A percentile compares a stretch with the other conserved stretches of the same genome.
Conservation (phyloP, 2,888 invertebrate species). For the Sycophila texana region DNA sequence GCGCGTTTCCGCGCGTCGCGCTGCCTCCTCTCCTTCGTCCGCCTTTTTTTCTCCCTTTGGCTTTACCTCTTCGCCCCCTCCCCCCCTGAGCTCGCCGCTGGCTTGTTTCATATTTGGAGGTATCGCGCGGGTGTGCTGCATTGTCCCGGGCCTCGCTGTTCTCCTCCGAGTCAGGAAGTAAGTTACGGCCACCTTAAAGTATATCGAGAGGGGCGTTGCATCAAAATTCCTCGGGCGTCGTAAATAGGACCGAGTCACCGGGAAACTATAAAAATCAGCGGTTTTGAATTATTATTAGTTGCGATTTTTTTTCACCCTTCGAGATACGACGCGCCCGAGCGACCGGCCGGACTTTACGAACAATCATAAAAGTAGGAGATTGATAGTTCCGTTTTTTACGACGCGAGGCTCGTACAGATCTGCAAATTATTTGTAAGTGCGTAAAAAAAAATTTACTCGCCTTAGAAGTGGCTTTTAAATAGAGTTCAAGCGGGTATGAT, state of each 20-base stretch:
- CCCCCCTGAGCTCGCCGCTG: neutral
- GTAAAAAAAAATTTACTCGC: too few relatives aligned
- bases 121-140: conserved; percentile 27
- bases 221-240: conserved; percentile 15
- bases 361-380: too few relatives aligned
- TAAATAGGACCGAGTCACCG: conserved; percentile 19
- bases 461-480: too few relatives aligned
- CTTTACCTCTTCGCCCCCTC: conserved; percentile 29
- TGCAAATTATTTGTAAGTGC: too few relatives aligned
- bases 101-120: conserved; percentile 47
- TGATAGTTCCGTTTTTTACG: too few relatives aligned
- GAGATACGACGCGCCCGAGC: neutral
- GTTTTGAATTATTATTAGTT: neutral
- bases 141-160: conserved; percentile 2
- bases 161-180: conserved; percentile 18
- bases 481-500: too few relatives aligned
- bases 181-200: conserved; percentile 32
- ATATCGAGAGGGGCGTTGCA: conserved; percentile 8
- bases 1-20: conserved; percentile 1
- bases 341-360: too few relatives aligned
- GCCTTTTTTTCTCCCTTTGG: conserved; percentile 3
- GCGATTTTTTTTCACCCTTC: neutral
- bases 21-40: conserved; percentile 17
- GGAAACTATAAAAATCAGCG: conserved; percentile 36
- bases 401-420: too few relatives aligned